Conservation (phyloP, 2,888 invertebrate genomes). For the Polietes domitor region DNA sequence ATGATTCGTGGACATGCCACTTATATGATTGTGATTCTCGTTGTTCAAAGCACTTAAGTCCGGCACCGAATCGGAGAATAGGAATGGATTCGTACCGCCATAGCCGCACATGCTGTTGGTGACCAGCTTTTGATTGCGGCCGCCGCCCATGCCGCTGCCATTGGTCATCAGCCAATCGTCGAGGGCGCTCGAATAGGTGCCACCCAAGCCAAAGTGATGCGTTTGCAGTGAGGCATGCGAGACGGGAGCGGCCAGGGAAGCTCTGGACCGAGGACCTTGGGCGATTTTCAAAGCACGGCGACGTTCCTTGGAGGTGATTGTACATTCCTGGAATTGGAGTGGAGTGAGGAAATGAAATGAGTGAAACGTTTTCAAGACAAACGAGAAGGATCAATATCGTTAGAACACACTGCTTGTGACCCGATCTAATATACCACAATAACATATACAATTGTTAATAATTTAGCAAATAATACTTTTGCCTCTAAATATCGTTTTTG, state of each 20-base stretch:
- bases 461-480: too few species aligned
- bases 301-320: conserved; percentile 84
- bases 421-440: too few species aligned
- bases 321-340: conserved; percentile 84
- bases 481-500: too few species aligned
- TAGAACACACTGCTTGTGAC: too few species aligned
- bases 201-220: conserved; percentile 79
- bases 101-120: conserved; percentile 76
- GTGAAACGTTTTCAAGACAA: not conserved
- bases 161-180: conserved; percentile 83
- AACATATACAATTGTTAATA: too few species aligned
- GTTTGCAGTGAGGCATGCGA: conserved; percentile 79
- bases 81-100: conserved; percentile 79
- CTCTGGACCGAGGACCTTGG: conserved; percentile 80
- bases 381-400: too few species aligned
- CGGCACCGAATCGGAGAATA: conserved; percentile 80
- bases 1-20: conserved; percentile 79
- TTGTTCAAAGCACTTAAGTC: conserved; percentile 79
- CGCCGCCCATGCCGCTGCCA: conserved; percentile 80
- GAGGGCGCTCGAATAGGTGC: conserved; percentile 82
- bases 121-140: conserved; percentile 80
- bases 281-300: conserved; percentile 82
- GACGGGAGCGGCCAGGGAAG: conserved; percentile 80
- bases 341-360: not conserved
- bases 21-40: conserved; percentile 78